A percentile compares a stretch with the other conserved stretches of the same genome.
These are phyloP conservation scores for Mythimna ferrago DNA, from an alignment of 2,888 invertebrate genomes.

Conservation along the genomic window DNA sequence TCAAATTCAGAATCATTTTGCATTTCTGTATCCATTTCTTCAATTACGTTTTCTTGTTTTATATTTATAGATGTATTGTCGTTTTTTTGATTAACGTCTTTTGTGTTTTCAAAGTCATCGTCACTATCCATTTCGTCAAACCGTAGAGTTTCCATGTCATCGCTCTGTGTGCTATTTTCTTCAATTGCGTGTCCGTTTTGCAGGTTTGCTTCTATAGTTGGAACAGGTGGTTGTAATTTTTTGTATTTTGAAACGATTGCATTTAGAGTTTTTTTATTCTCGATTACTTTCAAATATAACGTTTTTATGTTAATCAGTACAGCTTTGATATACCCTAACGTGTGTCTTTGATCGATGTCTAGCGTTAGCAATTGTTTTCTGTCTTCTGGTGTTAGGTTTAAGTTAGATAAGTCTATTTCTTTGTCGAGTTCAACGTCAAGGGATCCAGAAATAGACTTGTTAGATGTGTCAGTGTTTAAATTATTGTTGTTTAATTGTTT, in stretches of 20 bases:
- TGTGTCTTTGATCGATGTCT: not conserved
- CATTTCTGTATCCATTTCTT: not conserved
- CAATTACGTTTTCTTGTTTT: not conserved
- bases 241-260: constrained; percentile 13
- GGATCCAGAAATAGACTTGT: not conserved
- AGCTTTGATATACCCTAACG: not conserved
- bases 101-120: not conserved
- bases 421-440: not conserved
- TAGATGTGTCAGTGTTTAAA: not conserved
- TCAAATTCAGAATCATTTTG: not conserved
- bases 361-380: not conserved
- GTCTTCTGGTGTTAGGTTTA: constrained; percentile 2
- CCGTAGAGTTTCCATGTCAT: constrained; percentile 4
- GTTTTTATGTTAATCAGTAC: not conserved
- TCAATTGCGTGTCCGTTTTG: not conserved
- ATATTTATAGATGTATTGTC: not conserved
- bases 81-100: not conserved
- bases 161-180: not conserved
- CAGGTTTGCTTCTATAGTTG: not conserved
- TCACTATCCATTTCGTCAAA: not conserved
- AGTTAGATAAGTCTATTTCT: constrained; percentile 13
- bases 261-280: constrained; percentile 6
- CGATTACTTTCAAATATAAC: constrained; percentile 1
- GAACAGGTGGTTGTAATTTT: not conserved
- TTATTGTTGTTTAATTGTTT: not conserved